phyloP scores from a whole-genome alignment of 2,113 vertebrate genomes.

The Bos taurus region DNA sequence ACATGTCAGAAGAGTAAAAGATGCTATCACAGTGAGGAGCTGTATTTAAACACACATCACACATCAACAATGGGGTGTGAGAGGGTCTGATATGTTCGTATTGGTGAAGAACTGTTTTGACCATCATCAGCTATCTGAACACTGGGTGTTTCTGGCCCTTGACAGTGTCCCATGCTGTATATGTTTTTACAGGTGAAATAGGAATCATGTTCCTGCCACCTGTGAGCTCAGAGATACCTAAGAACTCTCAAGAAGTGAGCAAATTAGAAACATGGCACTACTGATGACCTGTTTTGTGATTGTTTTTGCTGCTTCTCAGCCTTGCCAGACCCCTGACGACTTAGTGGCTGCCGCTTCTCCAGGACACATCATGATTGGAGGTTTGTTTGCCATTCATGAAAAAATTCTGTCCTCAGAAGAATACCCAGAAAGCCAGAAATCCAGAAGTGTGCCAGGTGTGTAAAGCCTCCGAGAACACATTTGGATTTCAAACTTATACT shows the following conservation, averaged over 20 bases:
- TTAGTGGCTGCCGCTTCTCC: slow-evolving; percentile 78
- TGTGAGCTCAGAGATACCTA: slow-evolving; percentile 34
- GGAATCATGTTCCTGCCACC: background rate
- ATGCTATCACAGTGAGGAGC: background rate
- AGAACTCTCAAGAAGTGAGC: slow-evolving; percentile 38
- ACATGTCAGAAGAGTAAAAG: background rate
- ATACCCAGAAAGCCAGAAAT: slow-evolving; percentile 75
- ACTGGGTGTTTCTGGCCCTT: slow-evolving; percentile 56
- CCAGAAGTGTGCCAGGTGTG: slow-evolving; percentile 84
- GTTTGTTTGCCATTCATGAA: slow-evolving; percentile 80
- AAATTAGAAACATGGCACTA: slow-evolving; percentile 74
- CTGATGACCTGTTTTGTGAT: slow-evolving; percentile 67
- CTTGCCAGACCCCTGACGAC: slow-evolving; percentile 67
- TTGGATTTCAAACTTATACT: background rate
- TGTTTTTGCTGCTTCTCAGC: slow-evolving; percentile 15
- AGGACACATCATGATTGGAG: slow-evolving; percentile 80
- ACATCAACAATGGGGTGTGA: background rate
- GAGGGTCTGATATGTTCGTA: background rate
- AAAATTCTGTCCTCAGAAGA: slow-evolving; percentile 76
- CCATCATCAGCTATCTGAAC: slow-evolving; percentile 51
- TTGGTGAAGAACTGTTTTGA: slow-evolving; percentile 52
- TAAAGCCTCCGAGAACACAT: slow-evolving; percentile 15
- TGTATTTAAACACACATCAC: background rate
- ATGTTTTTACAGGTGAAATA: slow-evolving; percentile 73
- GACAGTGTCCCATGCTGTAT: slow-evolving; percentile 29